phyloP scores from a whole-genome alignment of 1,140 invertebrate genomes.

The Lepidurus packardi region DNA sequence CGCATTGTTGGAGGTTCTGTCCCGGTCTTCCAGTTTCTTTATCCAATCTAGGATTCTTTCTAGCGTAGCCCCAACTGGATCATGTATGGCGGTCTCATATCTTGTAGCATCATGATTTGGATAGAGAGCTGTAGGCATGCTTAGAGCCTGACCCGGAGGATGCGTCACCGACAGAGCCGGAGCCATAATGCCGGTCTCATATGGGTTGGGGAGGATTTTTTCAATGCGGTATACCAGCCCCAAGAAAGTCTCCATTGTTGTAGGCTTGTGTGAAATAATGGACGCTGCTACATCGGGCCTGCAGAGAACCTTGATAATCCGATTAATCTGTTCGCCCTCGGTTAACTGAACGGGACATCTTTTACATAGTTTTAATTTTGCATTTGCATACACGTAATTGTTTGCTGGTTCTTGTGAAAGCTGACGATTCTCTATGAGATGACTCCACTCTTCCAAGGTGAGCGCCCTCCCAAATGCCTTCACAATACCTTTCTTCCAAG shows the following conservation, averaged over 20 bases:
- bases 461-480: constrained; percentile 6
- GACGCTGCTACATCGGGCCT: not conserved
- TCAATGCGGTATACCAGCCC: not conserved
- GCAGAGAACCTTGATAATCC: not conserved
- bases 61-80: not conserved
- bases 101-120: not conserved
- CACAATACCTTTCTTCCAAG: not conserved
- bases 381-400: constrained; percentile 28
- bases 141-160: not conserved
- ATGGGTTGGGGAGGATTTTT: not conserved
- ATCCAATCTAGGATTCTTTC: not conserved
- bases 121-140: not conserved
- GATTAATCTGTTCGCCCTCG: not conserved
- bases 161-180: not conserved
- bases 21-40: not conserved
- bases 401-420: not conserved
- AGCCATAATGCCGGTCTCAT: not conserved
- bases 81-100: not conserved
- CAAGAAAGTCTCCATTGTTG: not conserved
- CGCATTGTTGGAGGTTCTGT: not conserved
- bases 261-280: not conserved
- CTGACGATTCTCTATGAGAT: not conserved
- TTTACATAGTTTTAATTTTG: constrained; percentile 22
- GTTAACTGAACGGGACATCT: not conserved
- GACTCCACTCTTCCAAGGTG: constrained; percentile 26